Evolutionary conservation across 2,888 invertebrate genomes (phyloP).

Genomic region (Drepana falcataria): DNA sequence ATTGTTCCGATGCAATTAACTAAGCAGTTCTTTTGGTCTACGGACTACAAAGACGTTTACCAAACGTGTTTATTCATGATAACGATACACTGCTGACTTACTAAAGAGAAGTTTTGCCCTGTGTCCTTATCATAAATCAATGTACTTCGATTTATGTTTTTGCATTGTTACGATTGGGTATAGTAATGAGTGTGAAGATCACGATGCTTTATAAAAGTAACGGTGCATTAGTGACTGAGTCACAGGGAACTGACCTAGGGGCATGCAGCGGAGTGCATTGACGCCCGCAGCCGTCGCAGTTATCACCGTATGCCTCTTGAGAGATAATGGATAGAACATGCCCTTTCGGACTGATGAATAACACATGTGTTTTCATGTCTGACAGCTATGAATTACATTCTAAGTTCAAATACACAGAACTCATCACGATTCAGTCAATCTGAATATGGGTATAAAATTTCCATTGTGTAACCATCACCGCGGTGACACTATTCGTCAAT

Average conservation of each 20-base stretch:
- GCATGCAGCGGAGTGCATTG: constrained; percentile 75
- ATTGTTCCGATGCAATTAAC: constrained; percentile 56
- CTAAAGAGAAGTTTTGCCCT: not conserved
- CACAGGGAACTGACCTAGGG: constrained; percentile 78
- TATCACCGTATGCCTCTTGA: constrained; percentile 72
- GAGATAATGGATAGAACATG: constrained; percentile 70
- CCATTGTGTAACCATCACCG: not conserved
- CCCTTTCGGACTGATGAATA: constrained; percentile 63
- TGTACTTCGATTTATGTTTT: constrained; percentile 14
- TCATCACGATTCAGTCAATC: constrained; percentile 26
- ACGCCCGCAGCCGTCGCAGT: constrained; percentile 63
- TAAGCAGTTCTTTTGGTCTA: constrained; percentile 26
- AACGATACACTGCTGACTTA: constrained; percentile 27
- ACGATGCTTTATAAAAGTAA: constrained; percentile 64
- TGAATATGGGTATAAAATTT: constrained; percentile 4
- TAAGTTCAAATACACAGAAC: constrained; percentile 49
- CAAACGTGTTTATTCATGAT: constrained; percentile 6
- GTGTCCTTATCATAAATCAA: constrained; percentile 1
- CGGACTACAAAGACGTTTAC: constrained; percentile 15
- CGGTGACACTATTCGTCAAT: not conserved
- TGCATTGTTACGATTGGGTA: constrained; percentile 5
- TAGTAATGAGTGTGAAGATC: constrained; percentile 45
- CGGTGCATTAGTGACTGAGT: constrained; percentile 71
- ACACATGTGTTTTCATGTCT: constrained; percentile 65
- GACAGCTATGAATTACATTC: constrained; percentile 48